These are phyloP conservation scores for Alosa sapidissima DNA, from an alignment of 2,797 vertebrate genomes.

Conservation along the genomic window DNA sequence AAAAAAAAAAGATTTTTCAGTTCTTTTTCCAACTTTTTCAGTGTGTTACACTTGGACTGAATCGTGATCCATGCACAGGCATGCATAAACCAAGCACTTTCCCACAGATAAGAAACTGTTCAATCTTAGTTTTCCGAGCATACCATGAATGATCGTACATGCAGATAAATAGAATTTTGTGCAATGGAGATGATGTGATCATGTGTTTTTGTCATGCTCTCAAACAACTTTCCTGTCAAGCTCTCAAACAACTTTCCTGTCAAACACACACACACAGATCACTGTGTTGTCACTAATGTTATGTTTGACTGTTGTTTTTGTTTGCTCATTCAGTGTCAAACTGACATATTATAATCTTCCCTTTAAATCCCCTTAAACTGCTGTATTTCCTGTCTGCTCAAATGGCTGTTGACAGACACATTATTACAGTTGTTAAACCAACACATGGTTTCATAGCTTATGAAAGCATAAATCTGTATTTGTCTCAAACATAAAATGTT, in stretches of 20 bases:
- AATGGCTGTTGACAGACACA: background rate
- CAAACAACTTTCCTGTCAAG: too few species aligned
- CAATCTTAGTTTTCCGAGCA: background rate
- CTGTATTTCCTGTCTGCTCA: background rate
- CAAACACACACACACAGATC: too few species aligned
- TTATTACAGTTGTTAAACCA: background rate
- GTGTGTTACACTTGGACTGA: conserved; percentile 10
- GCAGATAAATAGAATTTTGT: background rate
- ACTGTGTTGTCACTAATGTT: too few species aligned
- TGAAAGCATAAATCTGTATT: background rate
- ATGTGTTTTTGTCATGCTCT: too few species aligned
- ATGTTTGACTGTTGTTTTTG: background rate
- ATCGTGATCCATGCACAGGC: background rate
- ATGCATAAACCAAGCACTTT: background rate
- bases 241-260: too few species aligned
- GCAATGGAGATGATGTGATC: background rate
- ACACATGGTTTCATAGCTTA: background rate
- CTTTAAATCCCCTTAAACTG: background rate
- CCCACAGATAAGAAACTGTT: background rate
- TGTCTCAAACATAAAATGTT: background rate
- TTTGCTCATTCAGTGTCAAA: background rate
- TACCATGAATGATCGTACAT: background rate
- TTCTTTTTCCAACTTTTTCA: background rate
- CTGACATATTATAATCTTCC: background rate
- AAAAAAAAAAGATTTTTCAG: background rate